A percentile compares a stretch with the other conserved stretches of the same genome.
These are phyloP conservation scores for Periplaneta americana DNA, from an alignment of 1,140 invertebrate genomes.

Conservation along the genomic window DNA sequence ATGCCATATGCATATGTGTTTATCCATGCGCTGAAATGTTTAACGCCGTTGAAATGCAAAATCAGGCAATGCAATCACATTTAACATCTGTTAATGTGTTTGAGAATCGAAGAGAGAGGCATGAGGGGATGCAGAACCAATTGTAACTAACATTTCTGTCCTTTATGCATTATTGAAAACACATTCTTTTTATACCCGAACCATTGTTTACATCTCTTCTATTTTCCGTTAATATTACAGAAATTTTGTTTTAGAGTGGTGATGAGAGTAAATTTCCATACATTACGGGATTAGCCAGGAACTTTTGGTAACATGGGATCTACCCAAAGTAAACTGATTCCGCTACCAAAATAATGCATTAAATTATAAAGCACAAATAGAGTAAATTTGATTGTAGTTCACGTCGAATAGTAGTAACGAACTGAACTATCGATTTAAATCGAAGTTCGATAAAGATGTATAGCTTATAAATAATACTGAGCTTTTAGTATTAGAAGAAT, in stretches of 20 bases:
- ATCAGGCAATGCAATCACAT: background rate
- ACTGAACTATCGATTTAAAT: too few species aligned
- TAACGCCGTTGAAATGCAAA: background rate
- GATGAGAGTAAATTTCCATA: background rate
- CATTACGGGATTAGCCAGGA: background rate
- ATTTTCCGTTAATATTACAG: background rate
- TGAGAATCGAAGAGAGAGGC: too few species aligned
- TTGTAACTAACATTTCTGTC: background rate
- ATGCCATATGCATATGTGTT: background rate
- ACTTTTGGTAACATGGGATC: too few species aligned
- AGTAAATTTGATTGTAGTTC: too few species aligned
- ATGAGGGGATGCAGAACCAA: background rate
- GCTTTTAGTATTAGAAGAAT: too few species aligned
- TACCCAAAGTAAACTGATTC: too few species aligned
- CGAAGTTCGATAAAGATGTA: too few species aligned
- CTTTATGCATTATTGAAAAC: background rate
- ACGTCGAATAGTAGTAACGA: too few species aligned
- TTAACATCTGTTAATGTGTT: background rate
- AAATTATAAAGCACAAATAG: too few species aligned
- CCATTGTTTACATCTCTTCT: background rate
- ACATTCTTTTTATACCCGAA: background rate
- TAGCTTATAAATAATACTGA: too few species aligned
- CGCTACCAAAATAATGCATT: too few species aligned
- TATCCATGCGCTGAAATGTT: background rate
- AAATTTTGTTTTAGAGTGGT: background rate